Conservation (phyloP, 2,888 invertebrate genomes). For the Orgyia antiqua region DNA sequence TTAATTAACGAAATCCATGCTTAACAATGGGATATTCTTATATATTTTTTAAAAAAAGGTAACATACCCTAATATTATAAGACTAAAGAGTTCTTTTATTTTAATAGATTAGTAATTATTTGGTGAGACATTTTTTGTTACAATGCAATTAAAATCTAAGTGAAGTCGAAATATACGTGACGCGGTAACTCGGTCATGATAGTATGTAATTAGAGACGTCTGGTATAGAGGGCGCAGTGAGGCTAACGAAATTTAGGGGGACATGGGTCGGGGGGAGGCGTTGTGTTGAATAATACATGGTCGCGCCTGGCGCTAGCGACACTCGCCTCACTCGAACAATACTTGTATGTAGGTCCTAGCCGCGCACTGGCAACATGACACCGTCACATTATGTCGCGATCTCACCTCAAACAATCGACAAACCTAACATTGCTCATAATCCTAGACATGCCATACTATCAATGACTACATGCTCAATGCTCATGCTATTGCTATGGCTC, state of each 20-base stretch:
- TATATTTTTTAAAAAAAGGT: no score
- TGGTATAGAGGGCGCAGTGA: conserved; percentile 37
- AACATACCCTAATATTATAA: no score
- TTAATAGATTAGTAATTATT: no score
- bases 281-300: conserved; percentile 71
- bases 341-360: conserved; percentile 50
- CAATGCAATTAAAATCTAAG: no score
- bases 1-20: no score
- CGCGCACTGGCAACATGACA: conserved; percentile 1
- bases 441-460: no score
- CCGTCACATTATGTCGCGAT: no score
- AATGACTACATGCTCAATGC: no score
- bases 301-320: conserved; percentile 37
- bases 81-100: no score
- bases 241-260: conserved; percentile 66
- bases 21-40: no score
- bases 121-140: conserved; percentile 15
- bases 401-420: not conserved
- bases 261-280: conserved; percentile 66
- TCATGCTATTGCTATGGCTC: no score
- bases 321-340: conserved; percentile 37
- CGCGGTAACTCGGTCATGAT: conserved; percentile 60
- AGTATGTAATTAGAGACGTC: conserved; percentile 64
- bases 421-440: no score
- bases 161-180: conserved; percentile 52